Base-by-base conservation (phyloP, 1,140 invertebrate species). In the Zeugodacus cucurbitae region DNA sequence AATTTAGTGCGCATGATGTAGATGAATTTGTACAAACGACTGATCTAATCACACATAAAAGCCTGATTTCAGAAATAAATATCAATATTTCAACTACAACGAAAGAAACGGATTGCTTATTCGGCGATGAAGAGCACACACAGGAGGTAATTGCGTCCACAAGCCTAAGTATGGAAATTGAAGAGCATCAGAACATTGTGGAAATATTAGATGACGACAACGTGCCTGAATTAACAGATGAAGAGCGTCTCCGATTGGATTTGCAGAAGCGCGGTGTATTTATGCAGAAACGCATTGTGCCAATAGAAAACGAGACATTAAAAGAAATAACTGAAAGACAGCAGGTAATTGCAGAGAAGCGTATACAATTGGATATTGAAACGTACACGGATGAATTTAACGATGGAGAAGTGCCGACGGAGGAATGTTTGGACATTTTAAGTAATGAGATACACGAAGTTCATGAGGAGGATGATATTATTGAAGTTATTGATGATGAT, bases 401-500 rank as follows among this genome's bases (percentile, higher is more conserved):
- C 2, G 14, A 37, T 70, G n/a, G 2, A 7, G 64, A 70, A 70
- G 2, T 62, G 3, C 74, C n/a, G 32, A 3, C 29, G 10, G 32
- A 78, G 4, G n/a, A 78, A 78, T 26, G 22, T 10, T 22, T 78
- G 32, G 32, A 20, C 1, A 78, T n/a, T 34, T 22, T 32, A 78
- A 22, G 34, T 78, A n/a, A 26, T 48, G 74, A 78, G 10, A 11
- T 78, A 14, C 29, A 85, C 29, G 48, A 74, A 37, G 8, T 8
- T 59, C 8, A 59, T 4, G 67, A 17, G 5, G 59, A 87, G 3
- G 86, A 59, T 87, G 86, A 87, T 11, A 44, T 87, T 22, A 87
- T 87, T 87, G 54, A 87, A 87, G 6, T 87, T 22, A n/a, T 58
- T 34, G 86, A 59, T 6, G 86, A 87, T n/a, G 59, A 87, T 17